Conservation (phyloP, 2,113 vertebrate species). For the Equus quagga region DNA sequence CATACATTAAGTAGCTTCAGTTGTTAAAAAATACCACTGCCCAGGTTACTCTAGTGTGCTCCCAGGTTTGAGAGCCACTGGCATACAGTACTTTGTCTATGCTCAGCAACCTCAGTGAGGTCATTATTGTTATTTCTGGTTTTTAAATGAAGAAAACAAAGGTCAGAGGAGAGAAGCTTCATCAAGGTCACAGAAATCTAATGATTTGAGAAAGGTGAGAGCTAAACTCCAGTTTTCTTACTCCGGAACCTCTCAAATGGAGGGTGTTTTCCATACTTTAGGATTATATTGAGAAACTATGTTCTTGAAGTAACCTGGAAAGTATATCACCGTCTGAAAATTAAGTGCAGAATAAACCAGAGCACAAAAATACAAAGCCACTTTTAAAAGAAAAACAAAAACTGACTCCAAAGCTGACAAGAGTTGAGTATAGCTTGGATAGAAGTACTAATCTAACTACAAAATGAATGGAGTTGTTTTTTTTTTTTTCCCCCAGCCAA, state of each 20-base stretch:
- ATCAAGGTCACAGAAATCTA: background rate
- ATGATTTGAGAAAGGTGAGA: background rate
- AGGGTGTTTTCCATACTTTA: background rate
- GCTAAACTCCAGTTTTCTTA: background rate
- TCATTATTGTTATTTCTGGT: background rate
- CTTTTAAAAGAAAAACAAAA: background rate
- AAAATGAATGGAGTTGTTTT: background rate
- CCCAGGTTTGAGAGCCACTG: background rate
- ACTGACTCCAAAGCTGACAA: background rate
- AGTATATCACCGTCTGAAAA: background rate
- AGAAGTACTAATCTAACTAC: background rate
- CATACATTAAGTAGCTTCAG: rapidly evolving
- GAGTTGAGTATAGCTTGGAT: background rate
- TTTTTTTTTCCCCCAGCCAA: background rate
- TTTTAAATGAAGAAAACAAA: background rate
- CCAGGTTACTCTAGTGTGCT: background rate
- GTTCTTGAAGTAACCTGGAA: background rate
- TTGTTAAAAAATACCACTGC: background rate
- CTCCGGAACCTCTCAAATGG: background rate
- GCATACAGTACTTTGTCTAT: background rate
- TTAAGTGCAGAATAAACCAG: background rate
- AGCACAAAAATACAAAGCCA: background rate
- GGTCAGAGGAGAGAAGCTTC: background rate
- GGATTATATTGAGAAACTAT: background rate
- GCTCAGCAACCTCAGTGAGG: background rate